Conservation (phyloP, 2,113 vertebrate genomes). For the Oryzias woworae region DNA sequence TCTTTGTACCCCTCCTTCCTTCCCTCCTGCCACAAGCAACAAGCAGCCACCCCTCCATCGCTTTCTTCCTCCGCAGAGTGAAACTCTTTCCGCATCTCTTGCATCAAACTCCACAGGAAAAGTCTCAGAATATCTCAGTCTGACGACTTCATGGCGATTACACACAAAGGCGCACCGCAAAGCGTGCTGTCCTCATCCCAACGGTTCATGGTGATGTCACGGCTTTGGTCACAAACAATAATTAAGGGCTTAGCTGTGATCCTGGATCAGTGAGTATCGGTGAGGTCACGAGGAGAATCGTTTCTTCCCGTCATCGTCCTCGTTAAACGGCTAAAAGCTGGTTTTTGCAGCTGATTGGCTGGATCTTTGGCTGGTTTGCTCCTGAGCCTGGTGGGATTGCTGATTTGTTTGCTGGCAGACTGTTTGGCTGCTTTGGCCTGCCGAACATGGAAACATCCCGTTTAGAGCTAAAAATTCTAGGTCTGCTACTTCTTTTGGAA, state of each 20-base stretch:
- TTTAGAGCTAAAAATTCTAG: conserved; percentile 74
- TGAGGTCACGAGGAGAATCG: conserved; percentile 68
- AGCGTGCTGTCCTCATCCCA: conserved; percentile 56
- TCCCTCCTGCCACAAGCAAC: conserved; percentile 61
- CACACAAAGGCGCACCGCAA: conserved; percentile 41
- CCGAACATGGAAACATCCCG: conserved; percentile 82
- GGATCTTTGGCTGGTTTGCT: conserved; percentile 22
- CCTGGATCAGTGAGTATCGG: conserved; percentile 65
- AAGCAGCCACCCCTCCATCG: conserved; percentile 57
- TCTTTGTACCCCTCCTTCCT: conserved; percentile 71
- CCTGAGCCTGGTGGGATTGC: conserved; percentile 44
- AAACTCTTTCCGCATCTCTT: conserved; percentile 34
- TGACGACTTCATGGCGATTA: conserved; percentile 15
- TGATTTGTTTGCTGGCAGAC: conserved; percentile 61
- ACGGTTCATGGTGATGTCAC: conserved; percentile 74
- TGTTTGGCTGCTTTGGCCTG: conserved; percentile 44
- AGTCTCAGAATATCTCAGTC: conserved; percentile 11
- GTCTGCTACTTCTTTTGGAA: conserved; percentile 74
- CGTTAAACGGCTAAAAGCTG: neutral
- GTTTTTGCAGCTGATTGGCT: conserved; percentile 29
- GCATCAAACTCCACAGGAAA: conserved; percentile 2
- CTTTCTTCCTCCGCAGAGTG: conserved; percentile 34
- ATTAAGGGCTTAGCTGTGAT: conserved; percentile 76
- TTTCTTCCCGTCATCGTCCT: conserved; percentile 58
- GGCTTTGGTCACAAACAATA: conserved; percentile 70